Percentiles rank a stretch among this genome's conserved stretches.
Evolutionary conservation across 2,888 invertebrate species (phyloP).

Genomic region (Leptopilina drosophilae): DNA sequence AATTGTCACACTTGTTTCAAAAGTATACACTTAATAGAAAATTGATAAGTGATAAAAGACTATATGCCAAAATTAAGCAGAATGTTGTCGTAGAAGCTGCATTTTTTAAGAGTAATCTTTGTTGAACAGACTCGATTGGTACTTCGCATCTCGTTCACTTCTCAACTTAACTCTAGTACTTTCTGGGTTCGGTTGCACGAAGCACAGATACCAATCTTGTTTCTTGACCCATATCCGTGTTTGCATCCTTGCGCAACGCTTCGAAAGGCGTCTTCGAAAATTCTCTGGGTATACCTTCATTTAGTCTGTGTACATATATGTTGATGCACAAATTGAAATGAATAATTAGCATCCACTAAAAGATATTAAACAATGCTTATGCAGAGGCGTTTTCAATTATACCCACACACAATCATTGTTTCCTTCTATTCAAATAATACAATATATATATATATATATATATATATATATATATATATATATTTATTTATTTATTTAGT

Average conservation of each 20-base stretch:
- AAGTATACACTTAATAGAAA: no score
- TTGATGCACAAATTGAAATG: conserved; percentile 21
- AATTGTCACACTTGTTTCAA: no score
- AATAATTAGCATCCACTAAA: conserved; percentile 41
- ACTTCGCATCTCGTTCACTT: conserved; percentile 59
- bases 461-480: background rate
- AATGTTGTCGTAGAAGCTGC: no score
- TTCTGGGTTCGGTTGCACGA: conserved; percentile 58
- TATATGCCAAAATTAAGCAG: no score
- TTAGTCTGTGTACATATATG: background rate
- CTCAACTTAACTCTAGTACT: conserved; percentile 39
- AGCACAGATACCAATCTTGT: conserved; percentile 75
- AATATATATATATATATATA: background rate
- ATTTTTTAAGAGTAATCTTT: conserved; percentile 47
- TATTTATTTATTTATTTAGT: conserved; percentile 12
- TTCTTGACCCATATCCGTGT: conserved; percentile 77
- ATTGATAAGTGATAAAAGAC: no score
- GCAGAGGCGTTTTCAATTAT: conserved; percentile 40
- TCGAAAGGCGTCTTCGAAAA: conserved; percentile 72
- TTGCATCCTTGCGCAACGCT: conserved; percentile 76
- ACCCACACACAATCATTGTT: conserved; percentile 37
- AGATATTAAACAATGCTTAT: conserved; percentile 36
- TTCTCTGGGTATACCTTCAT: conserved; percentile 52
- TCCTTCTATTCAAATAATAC: conserved; percentile 12
- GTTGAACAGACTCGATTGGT: conserved; percentile 51